Percentiles rank a stretch among this genome's conserved stretches.
Evolutionary conservation across 2,888 invertebrate species (phyloP).

Genomic region (Linnaemya vulpina): DNA sequence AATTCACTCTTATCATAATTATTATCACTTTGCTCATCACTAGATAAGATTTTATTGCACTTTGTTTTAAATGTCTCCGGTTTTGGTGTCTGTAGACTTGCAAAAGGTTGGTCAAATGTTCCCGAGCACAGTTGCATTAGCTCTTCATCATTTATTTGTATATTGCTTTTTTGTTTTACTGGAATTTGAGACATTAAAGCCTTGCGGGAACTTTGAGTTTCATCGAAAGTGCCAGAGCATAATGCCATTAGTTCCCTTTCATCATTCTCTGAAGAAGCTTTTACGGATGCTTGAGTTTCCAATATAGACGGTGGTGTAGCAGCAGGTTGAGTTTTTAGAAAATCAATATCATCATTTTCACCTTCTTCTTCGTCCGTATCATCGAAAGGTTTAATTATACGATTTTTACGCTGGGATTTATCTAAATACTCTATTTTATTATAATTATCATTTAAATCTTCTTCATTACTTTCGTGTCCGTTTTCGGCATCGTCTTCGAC

Average conservation of each 20-base stretch:
- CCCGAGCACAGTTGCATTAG: constrained; percentile 86
- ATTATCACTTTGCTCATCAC: constrained; percentile 81
- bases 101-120: constrained; percentile 81
- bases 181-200: constrained; percentile 80
- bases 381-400: constrained; percentile 79
- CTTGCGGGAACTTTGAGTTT: constrained; percentile 74
- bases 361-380: constrained; percentile 80
- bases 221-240: constrained; percentile 86
- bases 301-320: constrained; percentile 73
- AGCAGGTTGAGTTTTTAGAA: constrained; percentile 75
- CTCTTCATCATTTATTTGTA: constrained; percentile 80
- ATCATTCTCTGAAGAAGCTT: constrained; percentile 74
- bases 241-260: constrained; percentile 84
- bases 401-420: constrained; percentile 77
- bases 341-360: constrained; percentile 75
- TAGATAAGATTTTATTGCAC: constrained; percentile 83
- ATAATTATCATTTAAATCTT: constrained; percentile 70
- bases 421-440: constrained; percentile 75
- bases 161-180: constrained; percentile 75
- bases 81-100: constrained; percentile 7
- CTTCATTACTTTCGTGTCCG: constrained; percentile 83
- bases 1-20: constrained; percentile 16
- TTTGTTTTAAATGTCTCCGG: constrained; percentile 14
- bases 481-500: constrained; percentile 80
- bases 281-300: constrained; percentile 73